Evolutionary conservation across 2,797 vertebrate species (phyloP).

Genomic region (Diceros bicornis): DNA sequence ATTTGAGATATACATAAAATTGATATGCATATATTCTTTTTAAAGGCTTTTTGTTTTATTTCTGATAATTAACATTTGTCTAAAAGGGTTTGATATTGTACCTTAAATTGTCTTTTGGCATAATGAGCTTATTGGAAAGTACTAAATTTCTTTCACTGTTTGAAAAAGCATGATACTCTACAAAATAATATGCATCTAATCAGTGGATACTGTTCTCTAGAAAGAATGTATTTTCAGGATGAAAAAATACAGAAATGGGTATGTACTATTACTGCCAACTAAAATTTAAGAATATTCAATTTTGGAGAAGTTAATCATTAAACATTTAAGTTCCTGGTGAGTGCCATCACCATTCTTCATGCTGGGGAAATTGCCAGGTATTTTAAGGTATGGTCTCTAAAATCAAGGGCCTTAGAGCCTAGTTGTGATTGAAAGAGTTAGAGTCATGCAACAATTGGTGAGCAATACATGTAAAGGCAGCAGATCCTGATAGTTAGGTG

Average conservation of each 20-base stretch:
- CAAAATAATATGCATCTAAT: background rate
- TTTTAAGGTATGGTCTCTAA: background rate
- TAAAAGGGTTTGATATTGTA: background rate
- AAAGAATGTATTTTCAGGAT: background rate
- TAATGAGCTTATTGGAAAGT: background rate
- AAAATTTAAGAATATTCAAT: background rate
- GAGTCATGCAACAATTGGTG: background rate
- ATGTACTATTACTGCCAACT: background rate
- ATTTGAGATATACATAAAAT: constrained; percentile 16
- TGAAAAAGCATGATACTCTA: background rate
- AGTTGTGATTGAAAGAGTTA: background rate
- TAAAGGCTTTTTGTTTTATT: background rate
- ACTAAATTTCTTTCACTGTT: background rate
- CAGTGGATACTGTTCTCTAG: background rate
- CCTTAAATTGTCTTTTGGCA: background rate
- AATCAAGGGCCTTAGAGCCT: background rate
- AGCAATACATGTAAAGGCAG: background rate
- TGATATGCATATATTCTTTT: background rate
- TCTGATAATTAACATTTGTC: background rate
- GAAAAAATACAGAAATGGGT: background rate
- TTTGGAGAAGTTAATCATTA: background rate
- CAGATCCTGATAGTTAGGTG: background rate
- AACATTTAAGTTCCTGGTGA: background rate
- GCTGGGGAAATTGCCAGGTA: background rate
- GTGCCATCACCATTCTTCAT: background rate